These are phyloP conservation scores for Sander vitreus DNA, from an alignment of 2,113 vertebrate genomes.

Conservation along the genomic window DNA sequence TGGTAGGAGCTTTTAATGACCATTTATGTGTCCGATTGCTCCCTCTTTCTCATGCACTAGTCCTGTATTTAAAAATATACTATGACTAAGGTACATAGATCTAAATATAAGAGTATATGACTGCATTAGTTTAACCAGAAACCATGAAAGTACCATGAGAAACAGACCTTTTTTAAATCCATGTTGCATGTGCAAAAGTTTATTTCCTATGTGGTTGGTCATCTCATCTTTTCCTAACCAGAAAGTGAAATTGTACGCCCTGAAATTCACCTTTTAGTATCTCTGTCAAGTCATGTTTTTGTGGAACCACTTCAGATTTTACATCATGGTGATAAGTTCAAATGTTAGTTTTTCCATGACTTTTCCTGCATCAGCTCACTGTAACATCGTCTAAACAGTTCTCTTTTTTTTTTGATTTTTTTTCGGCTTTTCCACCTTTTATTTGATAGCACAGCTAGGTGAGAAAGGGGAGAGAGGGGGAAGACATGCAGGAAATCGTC, in stretches of 20 bases:
- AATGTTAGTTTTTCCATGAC: constrained; percentile 59
- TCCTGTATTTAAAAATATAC: background rate
- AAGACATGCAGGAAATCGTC: too few relatives aligned
- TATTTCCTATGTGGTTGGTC: background rate
- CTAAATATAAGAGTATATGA: background rate
- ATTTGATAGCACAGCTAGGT: too few relatives aligned
- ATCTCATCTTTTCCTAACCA: background rate
- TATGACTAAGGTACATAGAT: background rate
- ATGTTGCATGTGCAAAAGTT: background rate
- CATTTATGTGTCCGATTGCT: background rate
- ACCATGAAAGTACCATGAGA: background rate
- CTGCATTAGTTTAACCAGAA: constrained; percentile 17
- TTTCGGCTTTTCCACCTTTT: too few relatives aligned
- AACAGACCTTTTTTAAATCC: background rate
- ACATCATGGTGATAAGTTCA: constrained; percentile 44
- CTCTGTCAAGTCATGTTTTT: constrained; percentile 2
- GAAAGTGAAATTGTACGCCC: background rate
- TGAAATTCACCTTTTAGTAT: background rate
- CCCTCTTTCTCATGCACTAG: background rate
- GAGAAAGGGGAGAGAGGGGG: too few relatives aligned
- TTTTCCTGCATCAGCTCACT: constrained; percentile 11
- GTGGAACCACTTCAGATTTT: constrained; percentile 28
- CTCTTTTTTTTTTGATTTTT: background rate
- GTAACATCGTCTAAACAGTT: background rate
- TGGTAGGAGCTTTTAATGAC: background rate